phyloP scores from a whole-genome alignment of 2,113 vertebrate genomes.

The Oncorhynchus masou region DNA sequence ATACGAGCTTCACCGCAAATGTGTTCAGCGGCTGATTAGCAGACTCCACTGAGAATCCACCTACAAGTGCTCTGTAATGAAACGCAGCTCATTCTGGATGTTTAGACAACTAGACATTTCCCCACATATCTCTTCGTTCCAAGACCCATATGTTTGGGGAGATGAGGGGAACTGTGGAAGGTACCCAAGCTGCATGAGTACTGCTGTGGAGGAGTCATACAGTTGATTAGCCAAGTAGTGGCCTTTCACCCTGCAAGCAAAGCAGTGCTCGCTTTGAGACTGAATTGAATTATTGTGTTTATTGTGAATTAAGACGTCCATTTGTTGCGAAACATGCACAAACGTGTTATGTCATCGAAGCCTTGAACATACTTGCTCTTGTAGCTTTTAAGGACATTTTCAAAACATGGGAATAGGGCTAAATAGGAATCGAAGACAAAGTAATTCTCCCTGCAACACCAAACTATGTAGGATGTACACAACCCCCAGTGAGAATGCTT shows the following conservation, averaged over 20 bases:
- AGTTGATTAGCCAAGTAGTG: not conserved
- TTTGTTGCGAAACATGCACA: not conserved
- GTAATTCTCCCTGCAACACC: no score
- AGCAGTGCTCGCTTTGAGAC: not conserved
- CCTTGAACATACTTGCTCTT: not conserved
- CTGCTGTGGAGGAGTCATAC: not conserved
- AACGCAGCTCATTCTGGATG: not conserved
- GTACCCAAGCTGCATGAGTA: not conserved
- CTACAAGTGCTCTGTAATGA: not conserved
- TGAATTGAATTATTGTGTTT: not conserved
- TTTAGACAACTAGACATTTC: not conserved
- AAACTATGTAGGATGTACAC: no score
- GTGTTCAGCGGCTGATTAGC: not conserved
- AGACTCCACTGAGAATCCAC: not conserved
- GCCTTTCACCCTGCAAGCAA: not conserved
- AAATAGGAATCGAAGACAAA: no score
- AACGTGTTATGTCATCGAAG: not conserved
- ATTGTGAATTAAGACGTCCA: not conserved
- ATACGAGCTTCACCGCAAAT: not conserved
- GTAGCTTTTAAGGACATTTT: not conserved
- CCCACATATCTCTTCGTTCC: not conserved
- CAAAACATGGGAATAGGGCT: not conserved
- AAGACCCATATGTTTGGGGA: not conserved
- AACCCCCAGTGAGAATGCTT: no score
- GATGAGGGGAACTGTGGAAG: not conserved